Evolutionary conservation across 2,113 vertebrate genomes (phyloP), one percentile per base, ranked within the genome.

Genomic region (Urocitellus parryii): DNA sequence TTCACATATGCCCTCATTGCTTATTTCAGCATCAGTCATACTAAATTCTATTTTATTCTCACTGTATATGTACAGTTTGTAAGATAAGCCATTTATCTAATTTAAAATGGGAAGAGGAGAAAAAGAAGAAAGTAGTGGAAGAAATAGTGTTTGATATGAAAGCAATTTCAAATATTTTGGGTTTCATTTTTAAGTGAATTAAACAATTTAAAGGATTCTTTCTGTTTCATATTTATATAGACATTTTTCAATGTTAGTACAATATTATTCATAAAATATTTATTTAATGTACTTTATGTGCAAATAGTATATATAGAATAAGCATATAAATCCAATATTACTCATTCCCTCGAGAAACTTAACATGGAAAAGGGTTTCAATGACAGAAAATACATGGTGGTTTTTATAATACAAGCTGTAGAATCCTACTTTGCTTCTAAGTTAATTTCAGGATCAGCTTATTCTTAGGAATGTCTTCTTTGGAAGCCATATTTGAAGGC

Each of bases 11-110:
- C 4, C 22, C 27, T 91, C 37, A 68, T 88, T 84, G 27, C 16
- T 83, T 63, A 4, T 88, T 91, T 73, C 25, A 72, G 25, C 65
- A 8, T 79, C 37, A 83, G 34, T 37, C 42, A 65, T 42, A 73
- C 27, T 83, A 84, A 80, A 45, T 51, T 89, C 8, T 86, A 51
- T 32, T 77, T 45, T 72, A 88, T 79, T 84, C 37, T 83, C n/a
- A 78, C 14, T 65, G n/a, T 17, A 77, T 77, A 53, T 83, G 53
- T 39, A 70, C 74, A 65, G 58, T 73, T 86, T 78, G 2, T 18
- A 93, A 72, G 32, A 86, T 48, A 87, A 93, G 25, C 63, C 25
- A 83, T 77, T 91, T 87, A 25, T 27, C 68, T 81, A 82, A 34
- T 58, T 45, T 82, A 77, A 95, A 82, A 77, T 87, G 45, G 11